A percentile compares a stretch with the other conserved stretches of the same genome.
Evolutionary conservation across 2,888 invertebrate species (phyloP).

Genomic region (Scaptomyza caliginosa): DNA sequence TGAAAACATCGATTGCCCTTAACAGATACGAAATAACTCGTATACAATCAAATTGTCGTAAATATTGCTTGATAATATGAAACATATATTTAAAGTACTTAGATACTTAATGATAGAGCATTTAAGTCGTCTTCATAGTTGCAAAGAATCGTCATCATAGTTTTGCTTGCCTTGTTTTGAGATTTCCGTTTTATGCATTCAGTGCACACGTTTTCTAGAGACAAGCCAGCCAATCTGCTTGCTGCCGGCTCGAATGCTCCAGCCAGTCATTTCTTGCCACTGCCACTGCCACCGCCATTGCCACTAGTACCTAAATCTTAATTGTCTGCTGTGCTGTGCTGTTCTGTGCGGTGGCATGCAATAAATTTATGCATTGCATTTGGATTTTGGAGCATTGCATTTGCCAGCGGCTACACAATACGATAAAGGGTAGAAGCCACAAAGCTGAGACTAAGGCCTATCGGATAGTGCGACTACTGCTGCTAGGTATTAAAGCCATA

Average conservation of each 20-base stretch:
- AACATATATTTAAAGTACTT: too few species aligned
- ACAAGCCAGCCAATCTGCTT: slow-evolving; percentile 72
- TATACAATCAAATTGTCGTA: neutral
- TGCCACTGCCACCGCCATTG: neutral
- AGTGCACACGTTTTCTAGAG: slow-evolving; percentile 68
- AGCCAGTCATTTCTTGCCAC: neutral
- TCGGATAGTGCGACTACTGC: slow-evolving; percentile 24
- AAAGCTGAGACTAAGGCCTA: slow-evolving; percentile 28
- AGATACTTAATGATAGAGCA: too few species aligned
- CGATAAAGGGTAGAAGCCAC: neutral
- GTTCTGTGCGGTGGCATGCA: slow-evolving; percentile 50
- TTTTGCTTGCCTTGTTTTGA: slow-evolving; percentile 37
- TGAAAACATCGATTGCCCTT: neutral
- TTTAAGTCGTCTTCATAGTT: slow-evolving; percentile 12
- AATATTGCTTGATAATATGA: too few species aligned
- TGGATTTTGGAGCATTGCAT: slow-evolving; percentile 58
- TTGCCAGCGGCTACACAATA: slow-evolving; percentile 5
- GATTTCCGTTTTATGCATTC: slow-evolving; percentile 76
- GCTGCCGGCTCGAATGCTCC: slow-evolving; percentile 26
- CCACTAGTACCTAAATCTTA: slow-evolving; percentile 48
- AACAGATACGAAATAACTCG: neutral
- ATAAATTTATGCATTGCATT: slow-evolving; percentile 80
- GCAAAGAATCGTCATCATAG: neutral
- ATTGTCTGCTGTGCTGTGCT: slow-evolving; percentile 59
- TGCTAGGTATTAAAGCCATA: slow-evolving; percentile 48